These are phyloP conservation scores for Agrotis clavis DNA, from an alignment of 2,888 invertebrate species.

Conservation along the genomic window DNA sequence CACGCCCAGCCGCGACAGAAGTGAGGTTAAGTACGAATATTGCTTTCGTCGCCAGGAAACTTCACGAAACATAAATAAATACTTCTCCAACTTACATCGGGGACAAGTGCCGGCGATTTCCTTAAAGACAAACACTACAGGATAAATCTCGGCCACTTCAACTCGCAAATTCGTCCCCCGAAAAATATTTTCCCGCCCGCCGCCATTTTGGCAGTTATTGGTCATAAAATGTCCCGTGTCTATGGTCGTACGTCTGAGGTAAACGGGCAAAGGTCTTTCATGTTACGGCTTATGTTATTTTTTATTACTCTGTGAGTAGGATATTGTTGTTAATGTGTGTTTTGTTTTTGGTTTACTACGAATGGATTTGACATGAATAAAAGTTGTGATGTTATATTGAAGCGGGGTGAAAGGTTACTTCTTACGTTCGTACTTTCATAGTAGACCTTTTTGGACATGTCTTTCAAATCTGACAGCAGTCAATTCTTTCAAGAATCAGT, in stretches of 20 bases:
- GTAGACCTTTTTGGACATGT: neutral
- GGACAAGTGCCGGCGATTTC: slow-evolving; percentile 61
- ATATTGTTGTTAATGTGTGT: slow-evolving; percentile 51
- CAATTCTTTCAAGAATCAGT: no score
- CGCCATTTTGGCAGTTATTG: slow-evolving; percentile 82
- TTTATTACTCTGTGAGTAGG: slow-evolving; percentile 58
- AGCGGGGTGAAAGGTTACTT: slow-evolving; percentile 17
- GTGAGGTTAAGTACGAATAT: slow-evolving; percentile 55
- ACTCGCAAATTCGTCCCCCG: slow-evolving; percentile 68
- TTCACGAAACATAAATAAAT: slow-evolving; percentile 66
- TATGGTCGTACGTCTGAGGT: slow-evolving; percentile 60
- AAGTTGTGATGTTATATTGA: slow-evolving; percentile 31
- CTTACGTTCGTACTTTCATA: neutral
- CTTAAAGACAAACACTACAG: slow-evolving; percentile 65
- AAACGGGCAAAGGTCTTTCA: slow-evolving; percentile 59
- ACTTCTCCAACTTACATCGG: slow-evolving; percentile 54
- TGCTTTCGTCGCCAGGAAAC: slow-evolving; percentile 60
- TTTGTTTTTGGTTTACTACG: slow-evolving; percentile 47
- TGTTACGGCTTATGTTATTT: slow-evolving; percentile 53
- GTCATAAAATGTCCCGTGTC: slow-evolving; percentile 73
- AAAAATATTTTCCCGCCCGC: slow-evolving; percentile 74
- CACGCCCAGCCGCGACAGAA: slow-evolving; percentile 23
- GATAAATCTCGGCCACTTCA: slow-evolving; percentile 68
- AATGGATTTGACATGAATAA: slow-evolving; percentile 42
- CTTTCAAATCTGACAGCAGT: neutral